Evolutionary conservation across 1,140 invertebrate species (phyloP).

Genomic region (Phymastichus coffea): DNA sequence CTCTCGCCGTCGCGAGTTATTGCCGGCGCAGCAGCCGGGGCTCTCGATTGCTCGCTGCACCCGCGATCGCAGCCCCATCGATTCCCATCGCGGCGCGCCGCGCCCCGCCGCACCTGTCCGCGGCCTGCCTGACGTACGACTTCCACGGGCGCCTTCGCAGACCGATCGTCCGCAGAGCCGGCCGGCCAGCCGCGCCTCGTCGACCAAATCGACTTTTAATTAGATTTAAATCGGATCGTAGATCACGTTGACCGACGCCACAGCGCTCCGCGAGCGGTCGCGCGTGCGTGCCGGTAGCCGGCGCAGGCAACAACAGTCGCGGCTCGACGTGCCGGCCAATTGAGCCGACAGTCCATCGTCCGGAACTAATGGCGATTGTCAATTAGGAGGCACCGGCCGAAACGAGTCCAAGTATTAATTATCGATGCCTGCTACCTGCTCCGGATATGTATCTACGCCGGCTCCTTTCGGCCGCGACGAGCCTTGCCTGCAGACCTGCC

Average conservation of each 20-base stretch:
- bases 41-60: constrained; percentile 23
- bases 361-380: constrained; percentile 52
- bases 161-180: constrained; percentile 4
- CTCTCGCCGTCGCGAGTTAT: no score
- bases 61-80: no score
- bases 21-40: constrained; percentile 1
- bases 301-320: no score
- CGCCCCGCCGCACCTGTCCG: no score
- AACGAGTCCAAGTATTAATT: constrained; percentile 50
- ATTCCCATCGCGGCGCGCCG: no score
- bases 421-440: constrained; percentile 41
- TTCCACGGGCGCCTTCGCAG: not conserved
- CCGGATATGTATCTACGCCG: constrained; percentile 13
- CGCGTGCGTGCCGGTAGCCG: no score
- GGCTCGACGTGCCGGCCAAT: constrained; percentile 3
- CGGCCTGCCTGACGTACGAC: no score
- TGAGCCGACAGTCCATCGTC: constrained; percentile 36
- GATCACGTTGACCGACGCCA: constrained; percentile 21
- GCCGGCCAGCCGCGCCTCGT: not conserved
- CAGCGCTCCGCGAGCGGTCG: no score
- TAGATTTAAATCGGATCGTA: constrained; percentile 18
- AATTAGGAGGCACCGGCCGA: constrained; percentile 45
- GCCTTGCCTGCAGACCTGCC: constrained; percentile 11
- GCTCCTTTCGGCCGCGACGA: constrained; percentile 17
- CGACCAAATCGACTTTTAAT: constrained; percentile 25